phyloP scores from a whole-genome alignment of 2,113 vertebrate genomes.

The Paratilapia polleni region DNA sequence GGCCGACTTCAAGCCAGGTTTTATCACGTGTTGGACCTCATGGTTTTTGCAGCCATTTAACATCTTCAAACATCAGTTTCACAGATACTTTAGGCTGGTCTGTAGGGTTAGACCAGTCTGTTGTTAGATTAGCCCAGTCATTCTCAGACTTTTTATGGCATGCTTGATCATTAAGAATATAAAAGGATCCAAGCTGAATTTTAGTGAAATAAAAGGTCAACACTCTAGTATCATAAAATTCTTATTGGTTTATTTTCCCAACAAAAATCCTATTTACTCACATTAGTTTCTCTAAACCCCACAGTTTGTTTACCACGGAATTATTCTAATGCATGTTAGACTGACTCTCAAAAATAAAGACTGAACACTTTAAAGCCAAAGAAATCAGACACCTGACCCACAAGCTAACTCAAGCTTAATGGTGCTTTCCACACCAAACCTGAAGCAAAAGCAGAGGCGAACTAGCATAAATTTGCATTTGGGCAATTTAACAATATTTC shows the following conservation, averaged over 20 bases:
- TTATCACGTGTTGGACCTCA: too few species aligned
- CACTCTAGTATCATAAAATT: not conserved
- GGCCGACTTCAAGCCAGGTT: too few species aligned
- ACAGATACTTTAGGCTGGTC: too few species aligned
- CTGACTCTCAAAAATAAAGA: not conserved
- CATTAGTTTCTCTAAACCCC: not conserved
- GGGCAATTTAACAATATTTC: not conserved
- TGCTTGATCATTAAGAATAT: rapidly evolving
- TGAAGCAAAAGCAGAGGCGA: not conserved
- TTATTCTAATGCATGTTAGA: not conserved
- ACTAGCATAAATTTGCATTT: rapidly evolving
- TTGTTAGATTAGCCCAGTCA: too few species aligned
- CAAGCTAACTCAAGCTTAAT: not conserved
- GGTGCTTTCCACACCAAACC: too few species aligned
- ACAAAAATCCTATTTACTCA: too few species aligned
- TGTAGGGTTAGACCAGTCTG: too few species aligned
- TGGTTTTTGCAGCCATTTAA: too few species aligned
- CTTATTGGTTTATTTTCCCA: not conserved
- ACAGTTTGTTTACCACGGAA: not conserved
- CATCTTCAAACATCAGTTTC: too few species aligned
- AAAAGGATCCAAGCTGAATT: rapidly evolving
- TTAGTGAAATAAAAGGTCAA: not conserved
- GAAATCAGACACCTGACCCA: not conserved
- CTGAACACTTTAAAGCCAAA: not conserved
- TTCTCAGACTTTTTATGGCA: not conserved